A percentile compares a stretch with the other conserved stretches of the same genome.
These are phyloP conservation scores for Pelobates fuscus DNA, from an alignment of 2,113 vertebrate genomes.

Conservation along the genomic window DNA sequence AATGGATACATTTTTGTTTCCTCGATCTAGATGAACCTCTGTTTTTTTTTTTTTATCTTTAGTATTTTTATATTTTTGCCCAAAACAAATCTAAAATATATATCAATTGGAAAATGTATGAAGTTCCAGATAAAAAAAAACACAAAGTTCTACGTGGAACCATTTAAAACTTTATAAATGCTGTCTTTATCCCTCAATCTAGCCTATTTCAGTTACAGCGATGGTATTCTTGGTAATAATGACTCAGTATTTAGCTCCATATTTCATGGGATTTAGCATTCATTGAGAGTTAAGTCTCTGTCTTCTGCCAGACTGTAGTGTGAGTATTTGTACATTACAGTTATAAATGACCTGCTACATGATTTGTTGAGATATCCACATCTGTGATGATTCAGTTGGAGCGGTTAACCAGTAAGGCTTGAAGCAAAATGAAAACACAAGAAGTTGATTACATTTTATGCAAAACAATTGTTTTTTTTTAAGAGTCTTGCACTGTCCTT, in stretches of 20 bases:
- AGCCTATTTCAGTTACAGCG: not conserved
- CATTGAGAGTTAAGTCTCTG: conserved; percentile 1
- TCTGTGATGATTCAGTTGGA: not conserved
- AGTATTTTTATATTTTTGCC: too few species aligned
- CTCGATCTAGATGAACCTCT: too few species aligned
- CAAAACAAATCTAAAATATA: too few species aligned
- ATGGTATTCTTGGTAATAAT: conserved; percentile 6
- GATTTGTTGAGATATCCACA: not conserved
- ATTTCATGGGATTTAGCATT: not conserved
- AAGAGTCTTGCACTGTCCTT: too few species aligned
- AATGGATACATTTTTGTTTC: too few species aligned
- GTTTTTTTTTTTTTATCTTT: too few species aligned
- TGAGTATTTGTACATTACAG: not conserved
- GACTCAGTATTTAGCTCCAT: not conserved
- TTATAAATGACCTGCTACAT: conserved; percentile 3
- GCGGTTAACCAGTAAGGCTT: not conserved
- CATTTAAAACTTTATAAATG: not conserved
- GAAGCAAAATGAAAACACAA: too few species aligned
- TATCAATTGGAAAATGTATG: too few species aligned
- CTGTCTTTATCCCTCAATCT: not conserved
- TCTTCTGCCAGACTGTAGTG: not conserved
- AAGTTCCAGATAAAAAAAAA: too few species aligned
- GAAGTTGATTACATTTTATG: too few species aligned
- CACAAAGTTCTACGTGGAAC: too few species aligned
- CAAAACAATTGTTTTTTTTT: too few species aligned